phyloP scores from a whole-genome alignment of 2,888 invertebrate species.

The Lepidocyrtoides sp. region DNA sequence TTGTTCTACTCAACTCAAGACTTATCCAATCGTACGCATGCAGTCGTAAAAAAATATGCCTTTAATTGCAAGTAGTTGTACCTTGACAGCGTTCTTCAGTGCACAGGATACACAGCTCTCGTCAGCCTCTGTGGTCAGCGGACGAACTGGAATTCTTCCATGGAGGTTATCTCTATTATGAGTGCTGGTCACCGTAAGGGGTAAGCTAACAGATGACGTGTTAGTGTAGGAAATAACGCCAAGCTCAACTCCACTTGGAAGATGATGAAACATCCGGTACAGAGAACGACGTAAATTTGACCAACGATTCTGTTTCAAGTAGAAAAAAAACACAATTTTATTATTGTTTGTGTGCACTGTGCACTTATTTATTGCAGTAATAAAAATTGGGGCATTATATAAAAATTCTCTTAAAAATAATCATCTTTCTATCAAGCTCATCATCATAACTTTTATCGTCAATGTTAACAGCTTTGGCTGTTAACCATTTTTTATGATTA shows the following conservation, averaged over 20 bases:
- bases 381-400: constrained; percentile 16
- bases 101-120: constrained; percentile 85
- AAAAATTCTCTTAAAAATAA: too few species aligned
- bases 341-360: background rate
- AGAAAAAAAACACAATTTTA: background rate
- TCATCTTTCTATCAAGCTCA: background rate
- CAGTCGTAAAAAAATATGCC: background rate
- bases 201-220: constrained; percentile 84
- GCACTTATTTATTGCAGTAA: background rate
- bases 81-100: constrained; percentile 84
- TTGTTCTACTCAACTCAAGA: background rate
- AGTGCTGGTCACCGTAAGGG: constrained; percentile 85
- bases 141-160: constrained; percentile 85
- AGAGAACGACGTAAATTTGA: constrained; percentile 84
- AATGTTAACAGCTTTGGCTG: background rate
- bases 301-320: constrained; percentile 85
- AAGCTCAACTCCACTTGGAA: constrained; percentile 85
- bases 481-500: background rate
- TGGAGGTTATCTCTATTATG: constrained; percentile 85
- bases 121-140: constrained; percentile 82
- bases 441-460: background rate
- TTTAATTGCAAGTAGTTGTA: constrained; percentile 61
- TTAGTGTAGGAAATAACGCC: constrained; percentile 85
- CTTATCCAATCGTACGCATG: background rate
- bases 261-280: constrained; percentile 85